Evolutionary conservation across 92 coral and sea anemone species (phyloP), one percentile per base, ranked within the genome.

Genomic region (Siderastrea radians): DNA sequence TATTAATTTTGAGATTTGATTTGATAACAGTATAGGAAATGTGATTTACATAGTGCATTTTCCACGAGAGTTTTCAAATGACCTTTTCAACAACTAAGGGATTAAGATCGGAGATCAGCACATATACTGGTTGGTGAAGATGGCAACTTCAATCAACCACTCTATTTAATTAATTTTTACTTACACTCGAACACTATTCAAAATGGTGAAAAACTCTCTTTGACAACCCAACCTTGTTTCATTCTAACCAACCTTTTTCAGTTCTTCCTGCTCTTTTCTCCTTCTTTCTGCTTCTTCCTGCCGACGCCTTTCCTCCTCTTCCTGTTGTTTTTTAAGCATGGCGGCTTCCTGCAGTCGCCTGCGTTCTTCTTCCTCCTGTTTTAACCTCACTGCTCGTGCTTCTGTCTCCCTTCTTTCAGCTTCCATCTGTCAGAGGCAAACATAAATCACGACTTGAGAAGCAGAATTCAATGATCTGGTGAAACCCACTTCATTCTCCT

Each of bases 221-320:
- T 61, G 66, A 10, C 10, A 2, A 5, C 5, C 38, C 38, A 26
- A 9, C 63, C 1, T 3, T 13, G n/a, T 54, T 17, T 38, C 57
- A 7, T n/a, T 3, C 9, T 3, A 44, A 49, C 72, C 60, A 74
- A 84, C 87, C 87, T 73, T 84, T 74, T 89, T 95, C 19, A 95
- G 84, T 72, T 93, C 50, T 64, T 95, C 98, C 81, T 95, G 96
- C 72, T 95, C 96, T 70, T 95, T 93, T 53, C 92, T 81, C 68
- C 93, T 83, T 74, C 90, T 89, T 14, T 93, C 95, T 53, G 90
- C 93, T 64, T 84, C 94, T 68, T 95, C 96, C 47, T 53, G 81
- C 67, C 91, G 96, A 49, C 95, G 90, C 79, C 95, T 75, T 86
- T 91, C 88, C 74, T 97, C 96, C 64, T 97, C 99, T 61, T 97